These are phyloP conservation scores for Alligator mississippiensis DNA, from an alignment of 2,113 vertebrate species.

Conservation along the genomic window DNA sequence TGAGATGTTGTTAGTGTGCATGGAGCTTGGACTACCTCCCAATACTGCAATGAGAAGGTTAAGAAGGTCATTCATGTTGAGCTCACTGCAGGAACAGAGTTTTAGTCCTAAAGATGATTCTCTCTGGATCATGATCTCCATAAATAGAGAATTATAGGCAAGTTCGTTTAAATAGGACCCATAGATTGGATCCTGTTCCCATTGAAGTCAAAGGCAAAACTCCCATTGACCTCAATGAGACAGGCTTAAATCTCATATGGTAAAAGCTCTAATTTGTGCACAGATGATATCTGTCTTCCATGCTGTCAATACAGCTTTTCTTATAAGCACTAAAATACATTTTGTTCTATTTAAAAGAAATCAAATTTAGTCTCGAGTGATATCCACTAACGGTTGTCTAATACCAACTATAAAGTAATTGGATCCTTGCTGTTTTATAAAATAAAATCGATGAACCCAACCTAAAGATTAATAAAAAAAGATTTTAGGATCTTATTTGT, in stretches of 20 bases:
- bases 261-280: neutral
- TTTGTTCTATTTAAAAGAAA: neutral
- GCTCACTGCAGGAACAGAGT: fast-evolving
- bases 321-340: neutral
- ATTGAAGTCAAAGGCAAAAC: neutral
- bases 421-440: neutral
- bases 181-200: neutral
- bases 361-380: neutral
- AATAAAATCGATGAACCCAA: neutral
- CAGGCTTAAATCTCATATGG: neutral
- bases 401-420: neutral
- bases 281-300: neutral
- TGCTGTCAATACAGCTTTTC: neutral
- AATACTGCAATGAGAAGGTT: neutral
- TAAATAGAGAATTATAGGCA: too few species aligned
- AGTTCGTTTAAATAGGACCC: neutral
- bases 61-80: fast-evolving
- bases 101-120: too few species aligned
- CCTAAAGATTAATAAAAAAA: neutral
- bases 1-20: too few species aligned
- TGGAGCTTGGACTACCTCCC: neutral
- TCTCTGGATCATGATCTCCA: neutral
- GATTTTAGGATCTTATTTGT: neutral
- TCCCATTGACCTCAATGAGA: neutral
- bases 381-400: neutral